A percentile compares a stretch with the other conserved stretches of the same genome.
These are phyloP conservation scores for Trichomalopsis sarcophagae DNA, from an alignment of 1,140 invertebrate genomes.

Conservation along the genomic window DNA sequence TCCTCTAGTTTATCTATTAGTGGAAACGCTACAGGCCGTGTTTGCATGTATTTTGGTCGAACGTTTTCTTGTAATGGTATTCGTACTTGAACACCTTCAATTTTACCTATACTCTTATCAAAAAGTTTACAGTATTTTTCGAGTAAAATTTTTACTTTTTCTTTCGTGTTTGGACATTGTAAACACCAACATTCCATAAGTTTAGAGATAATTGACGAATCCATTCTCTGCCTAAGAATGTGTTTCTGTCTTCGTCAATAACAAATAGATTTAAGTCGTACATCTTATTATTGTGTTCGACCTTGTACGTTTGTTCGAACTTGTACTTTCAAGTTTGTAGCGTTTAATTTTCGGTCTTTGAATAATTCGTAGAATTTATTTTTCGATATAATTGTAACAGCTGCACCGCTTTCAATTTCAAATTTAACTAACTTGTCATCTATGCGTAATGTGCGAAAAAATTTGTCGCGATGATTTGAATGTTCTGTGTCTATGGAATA, in stretches of 20 bases:
- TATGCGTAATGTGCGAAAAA: background rate
- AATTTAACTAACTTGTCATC: background rate
- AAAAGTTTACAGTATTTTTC: background rate
- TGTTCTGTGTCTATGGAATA: no score
- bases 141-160: background rate
- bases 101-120: background rate
- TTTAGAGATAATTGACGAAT: background rate
- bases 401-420: background rate
- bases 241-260: background rate
- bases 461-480: background rate
- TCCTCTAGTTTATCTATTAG: background rate
- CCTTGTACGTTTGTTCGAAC: background rate
- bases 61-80: background rate
- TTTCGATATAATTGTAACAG: background rate
- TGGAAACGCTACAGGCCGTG: background rate
- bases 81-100: background rate
- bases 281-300: background rate
- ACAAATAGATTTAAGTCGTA: background rate
- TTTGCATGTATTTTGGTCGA: background rate
- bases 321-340: conserved; percentile 1
- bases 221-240: background rate
- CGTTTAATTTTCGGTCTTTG: background rate
- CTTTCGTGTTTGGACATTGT: background rate
- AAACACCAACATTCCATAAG: background rate
- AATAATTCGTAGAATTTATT: background rate